Evolutionary conservation across 92 coral and sea anemone species (phyloP).

Genomic region (Epizoanthus illoricatus): DNA sequence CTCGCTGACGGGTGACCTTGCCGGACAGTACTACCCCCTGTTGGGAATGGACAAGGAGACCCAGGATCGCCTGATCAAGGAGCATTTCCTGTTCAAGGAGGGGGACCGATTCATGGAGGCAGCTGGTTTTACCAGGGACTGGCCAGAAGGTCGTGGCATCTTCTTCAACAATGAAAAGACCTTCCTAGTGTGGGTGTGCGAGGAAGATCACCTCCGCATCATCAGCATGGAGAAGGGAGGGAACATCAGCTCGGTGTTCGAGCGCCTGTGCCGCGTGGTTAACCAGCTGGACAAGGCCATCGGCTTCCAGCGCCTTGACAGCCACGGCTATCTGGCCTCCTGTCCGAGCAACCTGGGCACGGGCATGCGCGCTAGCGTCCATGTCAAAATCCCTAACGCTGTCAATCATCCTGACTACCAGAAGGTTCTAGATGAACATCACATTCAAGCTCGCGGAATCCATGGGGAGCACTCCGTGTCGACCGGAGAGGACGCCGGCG

Average conservation of each 20-base stretch:
- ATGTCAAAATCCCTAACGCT: constrained; percentile 89
- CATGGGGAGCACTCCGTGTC: constrained; percentile 88
- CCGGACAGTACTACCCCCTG: constrained; percentile 85
- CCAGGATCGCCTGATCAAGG: constrained; percentile 72
- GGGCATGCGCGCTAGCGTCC: constrained; percentile 93
- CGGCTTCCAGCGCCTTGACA: constrained; percentile 75
- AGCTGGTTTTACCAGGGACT: constrained; percentile 76
- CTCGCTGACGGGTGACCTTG: constrained; percentile 80
- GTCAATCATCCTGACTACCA: constrained; percentile 77
- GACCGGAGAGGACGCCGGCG: constrained; percentile 84
- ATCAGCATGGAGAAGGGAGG: constrained; percentile 96
- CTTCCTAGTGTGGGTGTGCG: constrained; percentile 94
- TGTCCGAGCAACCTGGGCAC: constrained; percentile 96
- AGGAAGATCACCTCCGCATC: constrained; percentile 93
- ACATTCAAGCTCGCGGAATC: constrained; percentile 85
- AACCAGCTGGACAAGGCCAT: constrained; percentile 79
- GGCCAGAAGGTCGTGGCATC: constrained; percentile 97
- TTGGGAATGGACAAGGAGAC: constrained; percentile 89
- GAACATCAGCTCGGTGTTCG: constrained; percentile 86
- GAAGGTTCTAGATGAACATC: constrained; percentile 72
- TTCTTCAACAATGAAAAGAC: constrained; percentile 88
- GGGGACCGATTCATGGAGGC: constrained; percentile 89
- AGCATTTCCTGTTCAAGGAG: constrained; percentile 92
- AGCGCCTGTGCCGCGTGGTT: constrained; percentile 72
- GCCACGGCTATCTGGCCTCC: constrained; percentile 80